phyloP scores from a whole-genome alignment of 2,888 invertebrate species.

The Yponomeuta sedellus region DNA sequence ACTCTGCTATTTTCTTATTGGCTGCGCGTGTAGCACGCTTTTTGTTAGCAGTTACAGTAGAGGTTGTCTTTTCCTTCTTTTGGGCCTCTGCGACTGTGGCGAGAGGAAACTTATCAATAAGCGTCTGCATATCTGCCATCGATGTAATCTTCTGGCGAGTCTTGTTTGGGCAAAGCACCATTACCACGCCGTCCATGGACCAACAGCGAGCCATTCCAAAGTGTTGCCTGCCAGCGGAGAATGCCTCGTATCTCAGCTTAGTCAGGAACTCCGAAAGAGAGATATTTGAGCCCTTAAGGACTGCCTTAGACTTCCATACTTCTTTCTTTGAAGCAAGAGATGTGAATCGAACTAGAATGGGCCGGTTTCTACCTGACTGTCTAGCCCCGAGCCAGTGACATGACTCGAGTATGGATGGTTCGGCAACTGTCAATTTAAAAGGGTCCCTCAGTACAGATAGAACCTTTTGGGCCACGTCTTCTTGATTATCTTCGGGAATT shows the following conservation, averaged over 20 bases:
- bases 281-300: background rate
- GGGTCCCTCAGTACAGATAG: background rate
- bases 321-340: background rate
- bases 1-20: too few relatives aligned
- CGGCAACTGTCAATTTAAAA: background rate
- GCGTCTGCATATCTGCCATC: constrained; percentile 10
- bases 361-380: background rate
- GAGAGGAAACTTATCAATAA: background rate
- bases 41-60: background rate
- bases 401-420: background rate
- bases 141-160: constrained; percentile 7
- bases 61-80: background rate
- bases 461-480: background rate
- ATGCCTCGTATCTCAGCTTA: constrained; percentile 8
- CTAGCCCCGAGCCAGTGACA: background rate
- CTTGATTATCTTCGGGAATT: background rate
- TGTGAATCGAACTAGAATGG: background rate
- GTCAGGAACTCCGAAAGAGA: background rate
- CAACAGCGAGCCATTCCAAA: constrained; percentile 19
- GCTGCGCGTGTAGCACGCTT: too few relatives aligned
- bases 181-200: constrained; percentile 18
- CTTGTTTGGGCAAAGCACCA: constrained; percentile 1
- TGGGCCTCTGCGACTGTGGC: background rate
- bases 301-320: background rate
- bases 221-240: constrained; percentile 17